Conservation (phyloP, 2,113 vertebrate genomes). For the Capricornis sumatraensis region DNA sequence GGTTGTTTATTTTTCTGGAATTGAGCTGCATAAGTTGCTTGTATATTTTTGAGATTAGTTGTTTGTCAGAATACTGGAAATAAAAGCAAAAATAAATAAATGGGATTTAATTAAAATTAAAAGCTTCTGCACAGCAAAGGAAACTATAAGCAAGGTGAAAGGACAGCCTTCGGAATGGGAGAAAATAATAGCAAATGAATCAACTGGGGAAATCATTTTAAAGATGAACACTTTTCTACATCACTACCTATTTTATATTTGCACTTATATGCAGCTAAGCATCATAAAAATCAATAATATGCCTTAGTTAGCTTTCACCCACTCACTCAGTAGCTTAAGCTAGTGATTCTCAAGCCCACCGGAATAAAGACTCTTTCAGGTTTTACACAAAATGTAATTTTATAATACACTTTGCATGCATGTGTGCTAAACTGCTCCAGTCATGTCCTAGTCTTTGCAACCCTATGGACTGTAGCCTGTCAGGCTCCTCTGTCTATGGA, state of each 20-base stretch:
- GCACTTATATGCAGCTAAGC: neutral
- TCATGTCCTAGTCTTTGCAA: neutral
- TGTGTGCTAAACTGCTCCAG: neutral
- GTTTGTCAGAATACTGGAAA: no score
- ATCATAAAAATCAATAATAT: neutral
- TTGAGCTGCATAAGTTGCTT: no score
- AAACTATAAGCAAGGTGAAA: no score
- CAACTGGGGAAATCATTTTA: neutral
- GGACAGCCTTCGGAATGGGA: no score
- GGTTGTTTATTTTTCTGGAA: no score
- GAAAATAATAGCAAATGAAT: no score
- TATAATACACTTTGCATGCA: neutral
- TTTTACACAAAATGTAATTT: neutral
- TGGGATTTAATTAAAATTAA: no score
- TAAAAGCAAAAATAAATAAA: no score
- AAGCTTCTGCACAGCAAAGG: no score
- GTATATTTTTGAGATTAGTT: no score
- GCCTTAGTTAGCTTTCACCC: neutral
- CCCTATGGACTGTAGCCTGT: neutral
- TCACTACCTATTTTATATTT: neutral
- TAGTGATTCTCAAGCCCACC: neutral
- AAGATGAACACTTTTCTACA: neutral
- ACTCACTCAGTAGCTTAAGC: neutral
- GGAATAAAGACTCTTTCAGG: neutral
- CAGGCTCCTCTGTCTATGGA: neutral